Evolutionary conservation across 2,888 invertebrate genomes (phyloP), one percentile per base, ranked within the genome.

Genomic region (Cinara cedri): DNA sequence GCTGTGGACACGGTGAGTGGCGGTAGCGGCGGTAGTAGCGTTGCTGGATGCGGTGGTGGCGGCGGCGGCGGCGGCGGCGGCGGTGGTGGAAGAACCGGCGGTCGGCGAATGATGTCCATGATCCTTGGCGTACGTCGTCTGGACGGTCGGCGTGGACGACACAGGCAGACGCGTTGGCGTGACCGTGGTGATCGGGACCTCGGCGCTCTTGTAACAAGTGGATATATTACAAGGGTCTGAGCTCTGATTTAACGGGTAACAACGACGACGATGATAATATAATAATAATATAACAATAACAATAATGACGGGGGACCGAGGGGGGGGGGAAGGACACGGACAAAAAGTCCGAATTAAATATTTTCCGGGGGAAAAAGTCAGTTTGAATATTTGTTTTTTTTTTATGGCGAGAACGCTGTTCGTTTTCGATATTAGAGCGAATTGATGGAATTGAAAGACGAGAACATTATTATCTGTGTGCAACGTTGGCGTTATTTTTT

Each of bases 51-150:
- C 24, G 42, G 66, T 10, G 14, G 44, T 68, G 11, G 49, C 3
- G 11, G 68, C 44, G n/a, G 46, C 24, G 42, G 66, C 14, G 14
- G 44, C 57, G 11, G 49, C 3, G 11, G 68, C 24, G n/a, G 44
- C 26, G 13, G 70, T 42, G n/a, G 51, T 16, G 51, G 49, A 60
- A 0, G n/a, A n/a, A 11, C 65, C 65, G 46, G 51, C 65, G 16
- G 21, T 26, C 26, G 21, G 63, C n/a, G 68, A 68, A 16, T 21
- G 16, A 42, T 78, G 68, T 21, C n/a, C 49, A 21, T 78, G 78
- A n/a, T 78, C 78, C 51, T 78, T 78, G 60, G 78, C 78, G 42
- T 78, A 78, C 49, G 78, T 70, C 24, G 76, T 66, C 8, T 76
- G 66, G 16, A 55, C n/a, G n/a, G 65, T 44, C 46, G 60, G 68